These are phyloP conservation scores for Poecilia latipinna DNA, from an alignment of 2,113 vertebrate genomes.

Conservation along the genomic window DNA sequence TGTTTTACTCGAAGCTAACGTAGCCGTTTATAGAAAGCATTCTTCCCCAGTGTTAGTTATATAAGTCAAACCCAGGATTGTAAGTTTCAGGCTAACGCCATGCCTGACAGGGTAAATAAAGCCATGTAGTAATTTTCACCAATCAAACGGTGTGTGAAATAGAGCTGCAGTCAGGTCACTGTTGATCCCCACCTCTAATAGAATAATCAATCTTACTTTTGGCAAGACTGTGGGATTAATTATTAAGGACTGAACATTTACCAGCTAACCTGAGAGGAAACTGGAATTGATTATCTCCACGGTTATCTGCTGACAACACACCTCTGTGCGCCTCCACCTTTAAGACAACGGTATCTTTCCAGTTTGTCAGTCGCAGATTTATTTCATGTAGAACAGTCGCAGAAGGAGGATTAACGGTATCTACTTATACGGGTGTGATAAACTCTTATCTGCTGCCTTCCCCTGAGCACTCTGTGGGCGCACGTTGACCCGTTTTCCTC, in stretches of 20 bases:
- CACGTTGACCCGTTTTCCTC: slow-evolving; percentile 73
- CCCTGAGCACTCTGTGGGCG: slow-evolving; percentile 68
- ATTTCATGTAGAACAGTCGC: slow-evolving; percentile 67
- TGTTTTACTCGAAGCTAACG: not conserved
- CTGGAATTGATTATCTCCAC: slow-evolving; percentile 63
- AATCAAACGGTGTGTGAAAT: slow-evolving; percentile 73
- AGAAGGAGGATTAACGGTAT: slow-evolving; percentile 76
- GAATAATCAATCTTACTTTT: slow-evolving; percentile 75
- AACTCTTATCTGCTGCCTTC: slow-evolving; percentile 72
- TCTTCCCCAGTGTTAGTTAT: not conserved
- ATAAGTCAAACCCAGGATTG: not conserved
- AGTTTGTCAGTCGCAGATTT: slow-evolving; percentile 72
- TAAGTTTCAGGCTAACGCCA: not conserved
- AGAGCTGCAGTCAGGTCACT: slow-evolving; percentile 63
- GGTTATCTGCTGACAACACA: slow-evolving; percentile 60
- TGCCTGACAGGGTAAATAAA: slow-evolving; percentile 10
- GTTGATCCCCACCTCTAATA: slow-evolving; percentile 72
- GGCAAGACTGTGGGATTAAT: slow-evolving; percentile 66
- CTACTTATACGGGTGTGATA: slow-evolving; percentile 73
- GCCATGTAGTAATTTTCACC: slow-evolving; percentile 42
- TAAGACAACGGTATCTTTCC: slow-evolving; percentile 75
- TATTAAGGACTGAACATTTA: slow-evolving; percentile 63
- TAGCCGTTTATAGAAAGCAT: not conserved
- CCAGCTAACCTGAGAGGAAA: slow-evolving; percentile 52
- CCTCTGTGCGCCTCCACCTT: slow-evolving; percentile 37